Base-by-base conservation (phyloP, 2,888 invertebrate species). In the Melinaea menophilus region DNA sequence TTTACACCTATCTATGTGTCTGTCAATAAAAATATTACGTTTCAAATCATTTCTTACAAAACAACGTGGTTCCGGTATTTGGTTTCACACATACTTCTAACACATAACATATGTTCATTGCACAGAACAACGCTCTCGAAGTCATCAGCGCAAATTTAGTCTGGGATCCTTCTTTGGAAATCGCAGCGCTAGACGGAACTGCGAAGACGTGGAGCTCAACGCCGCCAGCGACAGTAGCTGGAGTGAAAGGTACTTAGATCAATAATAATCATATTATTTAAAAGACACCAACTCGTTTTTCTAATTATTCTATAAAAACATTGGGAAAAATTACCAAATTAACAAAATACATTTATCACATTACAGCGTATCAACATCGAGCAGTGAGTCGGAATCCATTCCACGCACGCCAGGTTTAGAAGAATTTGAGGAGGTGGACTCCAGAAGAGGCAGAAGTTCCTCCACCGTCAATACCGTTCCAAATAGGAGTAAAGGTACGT, bases 361-460 rank as follows among this genome's bases (percentile, higher is more conserved):
- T 41, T 41, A 51, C 51, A 90, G 90, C 9, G 78, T 78, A 34
- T 88, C 90, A 34, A 87, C 88, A 11, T 89, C 90, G 34, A 88
- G 87, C 72, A 90, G 90, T 64, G 90, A 90, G 63, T 86, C 88
- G 0, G 91, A 90, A 56, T 90, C 90, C 0, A 69, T 90, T 22
- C 91, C 91, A 4, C 82, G 86, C 0, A 90, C 91, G 22, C 91
- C 91, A 0, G 85, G 88, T 70, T 90, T 91, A 55, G 91, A 91
- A 67, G 88, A 91, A 69, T 91, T 91, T 63, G 71, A 89, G 0
- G 88, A 88, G 37, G 79, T 74, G 64, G 76, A 54, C 61, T 75
- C 75, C 1, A 76, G 85, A 5, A 76, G 82, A 47, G 73, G 74
- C 1, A 81, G 84, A 34, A 3, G 78, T 77, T 79, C 84, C 4